Percentiles rank a stretch among this genome's conserved stretches.
These are phyloP conservation scores for Acanthopagrus latus DNA, from an alignment of 2,797 vertebrate genomes.

Conservation along the genomic window DNA sequence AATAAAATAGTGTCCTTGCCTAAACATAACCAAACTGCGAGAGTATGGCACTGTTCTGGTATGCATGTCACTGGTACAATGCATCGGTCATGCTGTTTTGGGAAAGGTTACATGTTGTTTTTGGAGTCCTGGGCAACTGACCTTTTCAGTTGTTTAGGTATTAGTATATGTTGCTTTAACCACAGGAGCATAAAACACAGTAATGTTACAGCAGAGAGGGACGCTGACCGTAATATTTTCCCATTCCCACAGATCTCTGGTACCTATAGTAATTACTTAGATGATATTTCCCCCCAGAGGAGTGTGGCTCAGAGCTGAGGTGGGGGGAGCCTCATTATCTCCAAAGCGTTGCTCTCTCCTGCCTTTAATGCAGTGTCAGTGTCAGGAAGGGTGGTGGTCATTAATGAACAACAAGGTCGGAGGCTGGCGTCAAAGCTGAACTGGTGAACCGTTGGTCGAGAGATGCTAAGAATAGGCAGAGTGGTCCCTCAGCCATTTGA, in stretches of 20 bases:
- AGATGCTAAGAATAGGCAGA: conserved; percentile 69
- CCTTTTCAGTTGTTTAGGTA: too few species aligned
- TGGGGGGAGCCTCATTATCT: conserved; percentile 74
- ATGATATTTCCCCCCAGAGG: conserved; percentile 52
- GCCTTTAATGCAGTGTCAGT: conserved; percentile 69
- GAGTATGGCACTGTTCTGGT: too few species aligned
- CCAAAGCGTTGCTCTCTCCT: conserved; percentile 58
- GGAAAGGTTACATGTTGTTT: too few species aligned
- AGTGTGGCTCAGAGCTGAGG: conserved; percentile 47
- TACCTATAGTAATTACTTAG: conserved; percentile 60
- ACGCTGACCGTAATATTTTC: conserved; percentile 28
- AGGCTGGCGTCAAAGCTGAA: conserved; percentile 74
- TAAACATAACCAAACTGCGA: too few species aligned
- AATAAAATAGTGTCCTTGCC: too few species aligned
- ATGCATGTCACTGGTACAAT: too few species aligned
- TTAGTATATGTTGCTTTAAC: not conserved
- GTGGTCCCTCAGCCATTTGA: conserved; percentile 49
- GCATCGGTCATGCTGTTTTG: too few species aligned
- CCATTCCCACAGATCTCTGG: conserved; percentile 40
- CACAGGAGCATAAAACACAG: conserved; percentile 1
- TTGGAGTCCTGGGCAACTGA: too few species aligned
- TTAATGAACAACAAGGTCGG: conserved; percentile 82
- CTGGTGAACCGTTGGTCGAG: conserved; percentile 65
- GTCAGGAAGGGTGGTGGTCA: conserved; percentile 65
- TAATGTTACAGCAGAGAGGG: not conserved